Evolutionary conservation across 2,797 vertebrate species (phyloP).

Genomic region (Tadarida brasiliensis): DNA sequence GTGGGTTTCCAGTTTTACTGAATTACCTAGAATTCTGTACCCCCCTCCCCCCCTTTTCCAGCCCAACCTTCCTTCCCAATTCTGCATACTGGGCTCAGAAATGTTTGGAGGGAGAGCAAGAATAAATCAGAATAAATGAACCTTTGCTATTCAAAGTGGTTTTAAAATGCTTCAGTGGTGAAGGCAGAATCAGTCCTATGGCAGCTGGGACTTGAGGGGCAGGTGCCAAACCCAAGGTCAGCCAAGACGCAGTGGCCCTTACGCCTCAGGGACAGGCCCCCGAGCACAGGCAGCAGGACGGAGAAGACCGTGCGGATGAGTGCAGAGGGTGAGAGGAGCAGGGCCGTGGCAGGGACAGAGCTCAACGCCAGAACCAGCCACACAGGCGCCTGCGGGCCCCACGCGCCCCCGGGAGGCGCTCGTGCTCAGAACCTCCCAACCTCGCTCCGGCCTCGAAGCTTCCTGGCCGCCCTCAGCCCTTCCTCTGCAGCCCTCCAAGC

Average conservation of each 20-base stretch:
- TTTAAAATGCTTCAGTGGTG: slow-evolving; percentile 14
- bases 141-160: neutral
- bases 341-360: neutral
- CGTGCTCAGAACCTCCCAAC: neutral
- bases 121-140: neutral
- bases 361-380: neutral
- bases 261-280: neutral
- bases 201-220: neutral
- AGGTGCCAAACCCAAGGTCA: slow-evolving; percentile 35
- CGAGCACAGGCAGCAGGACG: neutral
- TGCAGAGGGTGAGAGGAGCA: accelerated
- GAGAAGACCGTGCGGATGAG: neutral
- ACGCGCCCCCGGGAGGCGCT: neutral
- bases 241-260: neutral
- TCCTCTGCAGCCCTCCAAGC: slow-evolving; percentile 8
- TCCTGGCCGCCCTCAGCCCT: neutral
- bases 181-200: neutral
- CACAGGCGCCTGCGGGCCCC: neutral
- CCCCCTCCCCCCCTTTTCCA: neutral
- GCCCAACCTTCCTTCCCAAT: neutral
- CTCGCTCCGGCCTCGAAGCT: neutral
- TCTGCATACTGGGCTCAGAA: slow-evolving; percentile 9
- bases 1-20: slow-evolving; percentile 14
- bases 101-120: neutral
- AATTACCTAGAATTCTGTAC: slow-evolving; percentile 60